Evolutionary conservation across 2,888 invertebrate genomes (phyloP), one percentile per base, ranked within the genome.

Genomic region (Nomada flava): DNA sequence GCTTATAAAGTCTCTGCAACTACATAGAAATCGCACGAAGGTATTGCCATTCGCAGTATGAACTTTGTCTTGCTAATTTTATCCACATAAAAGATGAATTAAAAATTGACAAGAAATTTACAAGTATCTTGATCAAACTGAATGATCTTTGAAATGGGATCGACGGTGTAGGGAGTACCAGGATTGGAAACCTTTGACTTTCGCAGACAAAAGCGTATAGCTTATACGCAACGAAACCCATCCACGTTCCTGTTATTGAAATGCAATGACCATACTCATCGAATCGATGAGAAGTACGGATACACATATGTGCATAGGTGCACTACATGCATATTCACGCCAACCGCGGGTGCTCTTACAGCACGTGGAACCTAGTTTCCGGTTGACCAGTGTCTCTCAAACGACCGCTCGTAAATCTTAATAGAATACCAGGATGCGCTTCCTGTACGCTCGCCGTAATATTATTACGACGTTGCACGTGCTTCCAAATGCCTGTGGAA

Each of bases 361-460:
- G 79, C 86, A 84, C 86, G 87, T 84, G 87, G 86, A 84, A 87
- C 89, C 88, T 86, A 90, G 90, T 91, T 90, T 91, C 89, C 89
- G 89, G 85, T 76, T 85, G 86, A 81, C 85, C 91, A 91, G 91
- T 90, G 91, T 89, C 88, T 91, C 91, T 90, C 91, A 91, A 87
- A 90, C 87, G 86, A 82, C 84, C 85, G 84, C 85, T 90, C 90
- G 83, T 91, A 91, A 91, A 91, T 91, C 89, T 91, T 89, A 86
- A 88, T 87, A 81, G 86, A 89, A 89, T 74, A 85, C 79, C 77
- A 67, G 79, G 76, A 82, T 76, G 62, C 77, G 71, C 60, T 86
- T 86, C 77, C 77, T 84, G 70, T 57, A 44, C 67, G 82, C 76
- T 76, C 71, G 53, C 76, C 42, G 74, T 63, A 64, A 70, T 72